Conservation (phyloP, 2,113 vertebrate species). For the Dicerorhinus sumatrensis region DNA sequence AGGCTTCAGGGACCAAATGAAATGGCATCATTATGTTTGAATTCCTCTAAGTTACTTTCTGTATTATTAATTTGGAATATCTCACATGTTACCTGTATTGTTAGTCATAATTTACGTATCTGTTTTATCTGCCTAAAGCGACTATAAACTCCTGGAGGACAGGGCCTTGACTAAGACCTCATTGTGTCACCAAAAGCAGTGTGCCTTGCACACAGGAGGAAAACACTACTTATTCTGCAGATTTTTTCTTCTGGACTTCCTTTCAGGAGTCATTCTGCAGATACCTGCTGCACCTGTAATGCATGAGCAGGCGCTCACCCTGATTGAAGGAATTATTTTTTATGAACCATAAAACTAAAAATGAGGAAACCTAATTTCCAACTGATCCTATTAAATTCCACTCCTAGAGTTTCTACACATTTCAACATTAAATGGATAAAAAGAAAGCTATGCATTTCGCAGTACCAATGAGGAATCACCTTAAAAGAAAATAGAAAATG, state of each 20-base stretch:
- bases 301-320: not conserved
- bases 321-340: not conserved
- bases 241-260: not conserved
- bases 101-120: not conserved
- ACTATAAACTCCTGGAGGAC: not conserved
- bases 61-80: not conserved
- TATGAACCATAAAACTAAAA: constrained; percentile 47
- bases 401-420: not conserved
- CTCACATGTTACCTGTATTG: not conserved
- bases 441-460: not conserved
- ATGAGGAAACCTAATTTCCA: not conserved
- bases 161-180: not conserved
- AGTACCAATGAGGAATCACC: not conserved
- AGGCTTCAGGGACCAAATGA: not conserved
- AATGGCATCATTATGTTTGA: not conserved
- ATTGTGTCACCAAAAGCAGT: not conserved
- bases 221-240: not conserved
- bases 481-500: not conserved
- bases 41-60: not conserved
- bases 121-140: not conserved
- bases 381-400: constrained; percentile 10
- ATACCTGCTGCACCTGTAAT: not conserved
- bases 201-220: not conserved
- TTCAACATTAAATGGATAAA: not conserved
- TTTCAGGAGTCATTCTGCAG: not conserved